Percentiles rank a stretch among this genome's conserved stretches.
Conservation (phyloP, 1,140 invertebrate genomes). For the Ridgeia piscesae region DNA sequence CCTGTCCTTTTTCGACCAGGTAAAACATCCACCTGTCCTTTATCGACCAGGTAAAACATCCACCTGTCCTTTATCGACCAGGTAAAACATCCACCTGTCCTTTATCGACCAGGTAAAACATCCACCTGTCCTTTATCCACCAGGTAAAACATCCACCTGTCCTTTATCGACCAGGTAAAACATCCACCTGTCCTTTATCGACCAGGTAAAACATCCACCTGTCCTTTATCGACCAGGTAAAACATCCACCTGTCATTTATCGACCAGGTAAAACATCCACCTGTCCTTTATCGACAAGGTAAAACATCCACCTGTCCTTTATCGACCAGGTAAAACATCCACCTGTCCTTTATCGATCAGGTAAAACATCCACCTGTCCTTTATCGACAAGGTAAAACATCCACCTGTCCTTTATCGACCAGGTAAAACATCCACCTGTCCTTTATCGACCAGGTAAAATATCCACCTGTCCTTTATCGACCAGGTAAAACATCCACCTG, state of each 20-base stretch:
- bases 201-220: slow-evolving; percentile 56
- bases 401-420: slow-evolving; percentile 59
- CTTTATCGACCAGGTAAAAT: slow-evolving; percentile 58
- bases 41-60: slow-evolving; percentile 56
- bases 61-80: slow-evolving; percentile 60
- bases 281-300: slow-evolving; percentile 59
- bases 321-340: slow-evolving; percentile 57
- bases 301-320: slow-evolving; percentile 53
- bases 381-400: slow-evolving; percentile 57
- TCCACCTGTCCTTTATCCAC: slow-evolving; percentile 59
- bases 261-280: slow-evolving; percentile 56
- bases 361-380: slow-evolving; percentile 54
- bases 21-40: slow-evolving; percentile 55
- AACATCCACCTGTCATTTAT: slow-evolving; percentile 57
- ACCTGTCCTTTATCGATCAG: slow-evolving; percentile 59
- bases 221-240: slow-evolving; percentile 58
- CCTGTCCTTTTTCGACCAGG: slow-evolving; percentile 59
- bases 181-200: slow-evolving; percentile 58
- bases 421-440: slow-evolving; percentile 55
- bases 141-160: slow-evolving; percentile 56
- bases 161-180: slow-evolving; percentile 57
- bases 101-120: slow-evolving; percentile 58
- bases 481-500: slow-evolving; percentile 55
- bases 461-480: slow-evolving; percentile 59
- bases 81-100: slow-evolving; percentile 52